A percentile compares a stretch with the other conserved stretches of the same genome.
Conservation (phyloP, 2,113 vertebrate species). For the Daubentonia madagascariensis region DNA sequence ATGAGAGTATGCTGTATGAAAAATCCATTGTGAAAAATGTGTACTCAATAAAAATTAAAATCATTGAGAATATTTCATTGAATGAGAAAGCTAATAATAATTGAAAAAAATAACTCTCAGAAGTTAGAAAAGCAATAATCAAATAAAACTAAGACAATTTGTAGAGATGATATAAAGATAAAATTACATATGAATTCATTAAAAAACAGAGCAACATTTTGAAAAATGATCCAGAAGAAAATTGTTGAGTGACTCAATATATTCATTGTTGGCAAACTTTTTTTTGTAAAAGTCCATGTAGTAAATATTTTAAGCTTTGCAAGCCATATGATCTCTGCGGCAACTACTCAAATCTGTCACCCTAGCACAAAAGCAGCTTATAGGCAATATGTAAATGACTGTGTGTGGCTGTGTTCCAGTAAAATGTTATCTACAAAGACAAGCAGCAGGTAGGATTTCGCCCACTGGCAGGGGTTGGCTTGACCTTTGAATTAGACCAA, state of each 20-base stretch:
- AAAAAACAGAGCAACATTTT: not conserved
- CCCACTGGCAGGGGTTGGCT: not conserved
- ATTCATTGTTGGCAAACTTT: not conserved
- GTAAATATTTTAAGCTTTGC: not conserved
- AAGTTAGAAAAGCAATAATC: not conserved
- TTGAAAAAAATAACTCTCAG: not conserved
- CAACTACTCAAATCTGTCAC: not conserved
- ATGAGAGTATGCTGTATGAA: not conserved
- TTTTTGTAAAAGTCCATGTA: not conserved
- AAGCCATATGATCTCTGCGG: not conserved
- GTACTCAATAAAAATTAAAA: not conserved
- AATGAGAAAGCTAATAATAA: not conserved
- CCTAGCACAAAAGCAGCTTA: not conserved
- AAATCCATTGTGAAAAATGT: not conserved
- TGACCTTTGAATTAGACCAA: not conserved
- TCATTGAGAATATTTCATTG: not conserved
- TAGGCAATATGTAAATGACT: not conserved
- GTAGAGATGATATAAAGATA: not conserved
- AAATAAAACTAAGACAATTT: not conserved
- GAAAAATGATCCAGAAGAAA: not conserved
- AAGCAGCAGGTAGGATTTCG: not conserved
- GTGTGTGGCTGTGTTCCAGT: not conserved
- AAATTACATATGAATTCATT: not conserved
- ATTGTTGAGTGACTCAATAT: not conserved
- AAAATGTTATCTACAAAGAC: not conserved